Percentiles rank a stretch among this genome's conserved stretches.
These are phyloP conservation scores for Ageneiosus marmoratus DNA, from an alignment of 2,113 vertebrate genomes.

Conservation along the genomic window DNA sequence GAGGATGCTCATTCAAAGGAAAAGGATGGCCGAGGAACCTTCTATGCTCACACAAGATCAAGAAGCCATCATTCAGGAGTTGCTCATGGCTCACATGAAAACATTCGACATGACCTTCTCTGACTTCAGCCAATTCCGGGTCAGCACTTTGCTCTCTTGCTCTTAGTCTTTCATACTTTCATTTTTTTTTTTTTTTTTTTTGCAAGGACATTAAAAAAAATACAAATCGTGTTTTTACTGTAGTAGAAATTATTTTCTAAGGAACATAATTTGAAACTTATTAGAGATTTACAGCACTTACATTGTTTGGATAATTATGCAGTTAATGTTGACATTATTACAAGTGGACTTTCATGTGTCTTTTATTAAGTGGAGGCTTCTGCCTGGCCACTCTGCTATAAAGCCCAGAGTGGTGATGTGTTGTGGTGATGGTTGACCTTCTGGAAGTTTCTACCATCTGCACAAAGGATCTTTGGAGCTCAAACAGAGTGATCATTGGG, in stretches of 20 bases:
- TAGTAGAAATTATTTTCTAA: not conserved
- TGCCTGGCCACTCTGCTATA: no score
- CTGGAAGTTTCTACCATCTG: no score
- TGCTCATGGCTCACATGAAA: constrained; percentile 65
- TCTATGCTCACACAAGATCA: constrained; percentile 64
- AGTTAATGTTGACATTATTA: no score
- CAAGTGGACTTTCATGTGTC: no score
- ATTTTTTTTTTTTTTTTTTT: not conserved
- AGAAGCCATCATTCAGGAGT: constrained; percentile 61
- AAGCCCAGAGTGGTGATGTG: no score
- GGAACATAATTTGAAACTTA: not conserved
- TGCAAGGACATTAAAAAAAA: not conserved
- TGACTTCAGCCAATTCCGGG: constrained; percentile 71
- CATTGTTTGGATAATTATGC: not conserved
- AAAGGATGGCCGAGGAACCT: constrained; percentile 48
- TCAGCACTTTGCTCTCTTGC: constrained; percentile 45
- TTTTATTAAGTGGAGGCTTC: no score
- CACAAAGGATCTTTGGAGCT: no score
- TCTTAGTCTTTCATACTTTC: not conserved
- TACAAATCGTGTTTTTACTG: not conserved
- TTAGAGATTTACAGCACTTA: not conserved
- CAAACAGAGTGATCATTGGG: no score
- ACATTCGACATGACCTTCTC: constrained; percentile 71
- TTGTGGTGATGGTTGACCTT: no score
- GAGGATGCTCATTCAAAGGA: constrained; percentile 67